These are phyloP conservation scores for Trinorchestia longiramus DNA, from an alignment of 1,140 invertebrate genomes.

Conservation along the genomic window DNA sequence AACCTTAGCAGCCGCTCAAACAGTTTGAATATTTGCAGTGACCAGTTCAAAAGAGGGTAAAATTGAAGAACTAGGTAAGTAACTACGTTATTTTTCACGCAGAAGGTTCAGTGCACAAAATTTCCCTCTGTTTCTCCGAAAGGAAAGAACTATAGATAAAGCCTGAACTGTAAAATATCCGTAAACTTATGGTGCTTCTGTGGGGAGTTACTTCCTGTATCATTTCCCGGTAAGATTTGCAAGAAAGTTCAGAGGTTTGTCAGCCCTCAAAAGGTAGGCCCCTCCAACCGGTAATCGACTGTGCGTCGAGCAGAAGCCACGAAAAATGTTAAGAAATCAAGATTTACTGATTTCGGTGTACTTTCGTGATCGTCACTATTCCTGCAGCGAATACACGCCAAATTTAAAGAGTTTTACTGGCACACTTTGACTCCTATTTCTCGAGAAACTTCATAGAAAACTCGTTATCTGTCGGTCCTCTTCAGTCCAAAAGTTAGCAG, in stretches of 20 bases:
- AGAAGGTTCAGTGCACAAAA: neutral
- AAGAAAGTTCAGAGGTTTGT: neutral
- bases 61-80: neutral
- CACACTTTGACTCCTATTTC: neutral
- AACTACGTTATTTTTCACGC: neutral
- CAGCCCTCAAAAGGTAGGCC: neutral
- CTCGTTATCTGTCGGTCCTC: neutral
- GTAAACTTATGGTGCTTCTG: neutral
- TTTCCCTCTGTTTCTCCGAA: neutral
- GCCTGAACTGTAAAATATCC: neutral
- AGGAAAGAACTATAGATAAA: neutral
- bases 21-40: neutral
- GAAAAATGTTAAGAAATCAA: neutral
- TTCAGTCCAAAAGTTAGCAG: neutral
- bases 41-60: neutral
- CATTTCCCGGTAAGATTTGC: neutral
- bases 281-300: neutral
- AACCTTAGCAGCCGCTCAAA: neutral
- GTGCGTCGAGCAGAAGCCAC: neutral
- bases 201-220: neutral
- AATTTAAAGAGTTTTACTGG: neutral
- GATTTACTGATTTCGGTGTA: neutral
- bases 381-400: neutral
- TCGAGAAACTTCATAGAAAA: neutral
- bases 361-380: neutral